Evolutionary conservation across 2,888 invertebrate species (phyloP).

Genomic region (Tupiocoris notatus): DNA sequence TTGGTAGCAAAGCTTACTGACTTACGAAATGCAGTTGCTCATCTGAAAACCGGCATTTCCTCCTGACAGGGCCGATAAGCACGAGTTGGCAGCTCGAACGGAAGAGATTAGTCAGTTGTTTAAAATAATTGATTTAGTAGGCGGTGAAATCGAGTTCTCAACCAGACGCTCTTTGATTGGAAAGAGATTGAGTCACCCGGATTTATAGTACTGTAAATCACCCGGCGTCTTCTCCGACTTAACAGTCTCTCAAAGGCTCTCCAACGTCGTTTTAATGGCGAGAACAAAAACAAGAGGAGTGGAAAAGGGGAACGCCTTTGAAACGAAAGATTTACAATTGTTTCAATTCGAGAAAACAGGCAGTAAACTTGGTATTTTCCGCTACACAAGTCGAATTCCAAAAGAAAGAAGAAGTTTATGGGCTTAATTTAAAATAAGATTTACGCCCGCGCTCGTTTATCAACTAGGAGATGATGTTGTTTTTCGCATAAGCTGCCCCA

Average conservation of each 20-base stretch:
- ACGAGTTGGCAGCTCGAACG: no score
- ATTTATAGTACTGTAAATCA: constrained; percentile 31
- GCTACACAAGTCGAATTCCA: background rate
- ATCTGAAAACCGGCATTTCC: no score
- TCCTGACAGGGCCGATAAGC: no score
- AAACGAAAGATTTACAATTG: constrained; percentile 11
- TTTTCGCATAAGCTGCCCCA: no score
- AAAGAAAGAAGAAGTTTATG: background rate
- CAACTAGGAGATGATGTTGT: background rate
- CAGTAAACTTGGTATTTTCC: constrained; percentile 14
- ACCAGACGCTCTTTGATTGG: constrained; percentile 30
- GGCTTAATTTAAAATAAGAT: background rate
- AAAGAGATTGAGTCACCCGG: constrained; percentile 36
- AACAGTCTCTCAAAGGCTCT: constrained; percentile 9
- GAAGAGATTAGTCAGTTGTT: background rate
- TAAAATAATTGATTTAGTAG: constrained; percentile 27
- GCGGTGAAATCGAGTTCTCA: constrained; percentile 11
- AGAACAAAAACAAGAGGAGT: background rate
- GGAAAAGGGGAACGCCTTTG: constrained; percentile 8
- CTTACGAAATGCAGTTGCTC: no score
- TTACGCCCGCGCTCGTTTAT: background rate
- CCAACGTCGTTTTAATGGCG: background rate
- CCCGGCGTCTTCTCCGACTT: background rate
- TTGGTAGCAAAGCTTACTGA: no score
- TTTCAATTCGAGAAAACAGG: constrained; percentile 18